Conservation (phyloP, 2,113 vertebrate genomes). For the Amazona guildingii region DNA sequence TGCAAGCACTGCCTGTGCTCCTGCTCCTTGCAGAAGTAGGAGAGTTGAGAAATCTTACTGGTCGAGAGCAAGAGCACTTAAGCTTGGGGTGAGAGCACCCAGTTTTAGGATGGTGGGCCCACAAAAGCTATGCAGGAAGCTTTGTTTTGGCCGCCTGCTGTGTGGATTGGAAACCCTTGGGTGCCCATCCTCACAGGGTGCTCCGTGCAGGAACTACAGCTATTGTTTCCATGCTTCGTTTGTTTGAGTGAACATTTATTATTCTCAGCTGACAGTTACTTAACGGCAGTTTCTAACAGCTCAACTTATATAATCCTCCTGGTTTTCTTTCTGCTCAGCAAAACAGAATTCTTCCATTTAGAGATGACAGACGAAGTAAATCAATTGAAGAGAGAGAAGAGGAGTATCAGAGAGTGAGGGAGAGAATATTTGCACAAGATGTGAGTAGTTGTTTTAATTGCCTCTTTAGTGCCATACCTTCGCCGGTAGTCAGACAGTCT, state of each 20-base stretch:
- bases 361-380: conserved; percentile 91
- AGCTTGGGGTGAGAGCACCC: neutral
- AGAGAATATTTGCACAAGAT: conserved; percentile 95
- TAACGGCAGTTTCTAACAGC: conserved; percentile 71
- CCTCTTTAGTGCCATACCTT: conserved; percentile 76
- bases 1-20: neutral
- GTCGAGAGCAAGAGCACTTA: neutral
- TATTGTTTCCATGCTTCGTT: conserved; percentile 52
- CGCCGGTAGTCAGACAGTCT: conserved; percentile 57
- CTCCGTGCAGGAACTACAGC: neutral
- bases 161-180: neutral
- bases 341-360: conserved; percentile 88
- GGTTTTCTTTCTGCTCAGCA: conserved; percentile 85
- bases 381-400: conserved; percentile 98
- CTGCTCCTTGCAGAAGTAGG: neutral
- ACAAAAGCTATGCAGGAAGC: neutral
- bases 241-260: conserved; percentile 71
- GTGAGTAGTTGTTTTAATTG: conserved; percentile 89
- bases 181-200: neutral
- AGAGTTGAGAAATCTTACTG: neutral
- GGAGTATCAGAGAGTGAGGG: conserved; percentile 94
- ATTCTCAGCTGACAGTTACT: conserved; percentile 74
- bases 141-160: neutral
- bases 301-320: conserved; percentile 79
- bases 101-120: fast-evolving